Evolutionary conservation across 2,113 vertebrate genomes (phyloP).

Genomic region (Xiphias gladius): DNA sequence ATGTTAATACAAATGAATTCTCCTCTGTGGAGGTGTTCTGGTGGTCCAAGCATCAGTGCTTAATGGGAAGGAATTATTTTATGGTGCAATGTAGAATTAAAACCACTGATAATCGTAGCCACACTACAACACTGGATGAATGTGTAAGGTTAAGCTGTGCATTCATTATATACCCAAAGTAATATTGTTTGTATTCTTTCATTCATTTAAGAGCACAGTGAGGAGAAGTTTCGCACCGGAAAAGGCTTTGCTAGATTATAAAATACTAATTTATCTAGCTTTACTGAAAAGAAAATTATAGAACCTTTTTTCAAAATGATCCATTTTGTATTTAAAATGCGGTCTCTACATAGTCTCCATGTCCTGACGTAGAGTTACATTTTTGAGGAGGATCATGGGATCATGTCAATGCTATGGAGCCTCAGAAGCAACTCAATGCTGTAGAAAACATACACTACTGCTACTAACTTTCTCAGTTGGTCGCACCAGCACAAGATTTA

Average conservation of each 20-base stretch:
- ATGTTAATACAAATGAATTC: background rate
- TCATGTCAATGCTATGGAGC: background rate
- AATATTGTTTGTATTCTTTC: conserved; percentile 27
- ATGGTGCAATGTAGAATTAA: conserved; percentile 24
- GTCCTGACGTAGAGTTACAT: background rate
- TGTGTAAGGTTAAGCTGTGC: background rate
- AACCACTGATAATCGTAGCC: conserved; percentile 6
- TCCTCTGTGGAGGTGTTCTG: conserved; percentile 12
- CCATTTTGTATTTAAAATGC: background rate
- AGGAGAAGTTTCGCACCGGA: conserved; percentile 3
- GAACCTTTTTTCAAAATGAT: background rate
- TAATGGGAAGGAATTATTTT: conserved; percentile 20
- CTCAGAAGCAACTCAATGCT: background rate
- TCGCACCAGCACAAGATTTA: too few species aligned
- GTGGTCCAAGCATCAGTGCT: conserved; percentile 14
- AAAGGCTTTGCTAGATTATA: conserved; percentile 22
- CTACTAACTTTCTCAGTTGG: too few species aligned
- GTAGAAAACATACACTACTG: too few species aligned
- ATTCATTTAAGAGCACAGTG: background rate
- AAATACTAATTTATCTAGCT: conserved; percentile 11
- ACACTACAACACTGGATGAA: background rate
- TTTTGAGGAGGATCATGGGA: background rate
- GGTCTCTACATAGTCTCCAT: background rate
- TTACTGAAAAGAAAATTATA: conserved; percentile 9
- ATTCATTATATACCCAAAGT: conserved; percentile 8